Evolutionary conservation across 1,140 invertebrate species (phyloP).

Genomic region (Aphis gossypii): DNA sequence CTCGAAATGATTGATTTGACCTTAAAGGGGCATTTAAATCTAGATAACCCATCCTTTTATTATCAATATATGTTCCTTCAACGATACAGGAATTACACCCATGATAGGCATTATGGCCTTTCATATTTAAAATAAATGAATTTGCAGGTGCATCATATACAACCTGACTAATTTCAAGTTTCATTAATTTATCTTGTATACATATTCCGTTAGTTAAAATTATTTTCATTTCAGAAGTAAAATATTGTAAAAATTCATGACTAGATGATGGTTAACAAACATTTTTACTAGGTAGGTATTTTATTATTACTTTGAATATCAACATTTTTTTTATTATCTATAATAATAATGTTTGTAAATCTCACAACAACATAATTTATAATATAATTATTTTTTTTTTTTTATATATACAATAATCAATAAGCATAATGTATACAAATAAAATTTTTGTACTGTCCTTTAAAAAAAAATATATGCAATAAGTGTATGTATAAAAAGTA

Average conservation of each 20-base stretch:
- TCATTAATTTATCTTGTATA: neutral
- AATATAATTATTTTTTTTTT: too few relatives aligned
- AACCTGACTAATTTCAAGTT: neutral
- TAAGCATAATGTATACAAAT: too few relatives aligned
- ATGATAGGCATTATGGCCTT: neutral
- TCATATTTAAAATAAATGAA: neutral
- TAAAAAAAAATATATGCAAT: too few relatives aligned
- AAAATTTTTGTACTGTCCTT: too few relatives aligned
- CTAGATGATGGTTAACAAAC: neutral
- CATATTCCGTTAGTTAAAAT: neutral
- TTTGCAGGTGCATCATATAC: neutral
- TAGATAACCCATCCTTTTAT: neutral
- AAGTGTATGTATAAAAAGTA: too few relatives aligned
- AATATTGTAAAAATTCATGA: neutral
- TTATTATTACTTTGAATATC: too few relatives aligned
- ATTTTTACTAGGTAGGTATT: too few relatives aligned
- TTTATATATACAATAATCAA: too few relatives aligned
- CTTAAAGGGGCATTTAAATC: constrained; percentile 29
- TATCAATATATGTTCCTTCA: constrained; percentile 14
- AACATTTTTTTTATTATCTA: too few relatives aligned
- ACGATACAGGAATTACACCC: neutral
- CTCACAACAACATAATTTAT: too few relatives aligned
- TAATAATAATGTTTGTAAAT: too few relatives aligned
- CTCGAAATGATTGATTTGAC: constrained; percentile 2
- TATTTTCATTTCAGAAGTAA: neutral